Evolutionary conservation across 2,888 invertebrate species (phyloP).

Genomic region (Melieria picta): DNA sequence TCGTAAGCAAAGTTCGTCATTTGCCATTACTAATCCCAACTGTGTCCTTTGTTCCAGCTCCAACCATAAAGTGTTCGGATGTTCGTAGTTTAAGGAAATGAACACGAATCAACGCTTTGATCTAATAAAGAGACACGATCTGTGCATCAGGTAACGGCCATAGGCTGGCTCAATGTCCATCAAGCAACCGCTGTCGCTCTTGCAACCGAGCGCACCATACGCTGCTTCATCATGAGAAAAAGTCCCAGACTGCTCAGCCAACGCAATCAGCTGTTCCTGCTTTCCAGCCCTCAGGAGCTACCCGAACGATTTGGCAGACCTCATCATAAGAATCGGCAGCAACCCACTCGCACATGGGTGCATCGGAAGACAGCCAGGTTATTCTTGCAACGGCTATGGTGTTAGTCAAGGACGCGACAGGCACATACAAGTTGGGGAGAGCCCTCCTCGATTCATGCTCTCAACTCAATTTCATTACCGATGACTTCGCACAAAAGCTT

Average conservation of each 20-base stretch:
- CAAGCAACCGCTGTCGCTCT: background rate
- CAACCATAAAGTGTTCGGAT: conserved; percentile 6
- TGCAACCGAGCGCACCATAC: background rate
- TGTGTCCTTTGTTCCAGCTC: conserved; percentile 13
- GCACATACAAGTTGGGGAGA: background rate
- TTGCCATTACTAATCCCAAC: conserved; percentile 3
- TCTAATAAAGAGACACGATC: background rate
- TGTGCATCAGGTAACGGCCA: background rate
- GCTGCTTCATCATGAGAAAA: background rate
- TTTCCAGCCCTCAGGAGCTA: background rate
- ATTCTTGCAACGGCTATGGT: background rate
- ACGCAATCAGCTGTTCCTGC: background rate
- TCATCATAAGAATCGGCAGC: background rate
- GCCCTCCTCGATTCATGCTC: background rate
- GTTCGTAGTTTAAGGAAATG: conserved; percentile 16
- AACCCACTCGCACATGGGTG: background rate
- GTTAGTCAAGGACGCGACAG: background rate
- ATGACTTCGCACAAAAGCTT: no score
- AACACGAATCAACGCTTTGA: conserved; percentile 15
- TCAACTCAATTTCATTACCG: no score
- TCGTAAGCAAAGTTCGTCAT: background rate
- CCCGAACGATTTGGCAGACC: background rate
- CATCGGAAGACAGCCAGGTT: background rate
- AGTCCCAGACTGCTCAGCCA: background rate
- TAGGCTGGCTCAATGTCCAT: conserved; percentile 5